Evolutionary conservation across 2,113 vertebrate species (phyloP).

Genomic region (Brienomyrus brachyistius): DNA sequence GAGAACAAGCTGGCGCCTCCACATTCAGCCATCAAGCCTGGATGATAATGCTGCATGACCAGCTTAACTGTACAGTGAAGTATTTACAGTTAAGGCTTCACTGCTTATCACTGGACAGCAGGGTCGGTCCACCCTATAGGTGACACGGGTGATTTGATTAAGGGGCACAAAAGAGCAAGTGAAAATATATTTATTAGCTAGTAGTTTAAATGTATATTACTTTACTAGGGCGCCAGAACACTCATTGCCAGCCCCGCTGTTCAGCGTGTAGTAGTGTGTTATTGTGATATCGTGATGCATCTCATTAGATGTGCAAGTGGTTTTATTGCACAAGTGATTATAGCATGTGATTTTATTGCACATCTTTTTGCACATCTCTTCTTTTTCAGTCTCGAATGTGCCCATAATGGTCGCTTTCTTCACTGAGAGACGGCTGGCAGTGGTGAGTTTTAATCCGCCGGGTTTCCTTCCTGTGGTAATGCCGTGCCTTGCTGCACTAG

Average conservation of each 20-base stretch:
- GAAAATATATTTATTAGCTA: neutral
- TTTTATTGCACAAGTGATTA: neutral
- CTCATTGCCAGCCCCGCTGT: neutral
- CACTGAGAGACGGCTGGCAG: constrained; percentile 67
- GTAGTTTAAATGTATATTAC: no score
- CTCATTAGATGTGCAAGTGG: neutral
- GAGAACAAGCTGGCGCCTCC: neutral
- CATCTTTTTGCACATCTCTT: neutral
- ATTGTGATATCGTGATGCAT: neutral
- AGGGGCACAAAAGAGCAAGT: neutral
- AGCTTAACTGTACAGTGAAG: neutral
- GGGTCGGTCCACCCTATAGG: neutral
- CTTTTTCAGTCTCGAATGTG: constrained; percentile 66
- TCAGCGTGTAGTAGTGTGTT: neutral
- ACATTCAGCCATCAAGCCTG: neutral
- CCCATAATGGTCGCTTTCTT: constrained; percentile 70
- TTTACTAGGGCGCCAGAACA: neutral
- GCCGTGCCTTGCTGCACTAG: neutral
- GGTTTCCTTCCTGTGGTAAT: neutral
- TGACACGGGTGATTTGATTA: neutral
- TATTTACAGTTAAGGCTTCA: neutral
- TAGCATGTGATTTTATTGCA: neutral
- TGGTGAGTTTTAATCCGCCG: constrained; percentile 59
- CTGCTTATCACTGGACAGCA: neutral
- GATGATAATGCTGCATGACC: neutral